phyloP scores from a whole-genome alignment of 2,888 invertebrate genomes.

The Dryomyza anilis region DNA sequence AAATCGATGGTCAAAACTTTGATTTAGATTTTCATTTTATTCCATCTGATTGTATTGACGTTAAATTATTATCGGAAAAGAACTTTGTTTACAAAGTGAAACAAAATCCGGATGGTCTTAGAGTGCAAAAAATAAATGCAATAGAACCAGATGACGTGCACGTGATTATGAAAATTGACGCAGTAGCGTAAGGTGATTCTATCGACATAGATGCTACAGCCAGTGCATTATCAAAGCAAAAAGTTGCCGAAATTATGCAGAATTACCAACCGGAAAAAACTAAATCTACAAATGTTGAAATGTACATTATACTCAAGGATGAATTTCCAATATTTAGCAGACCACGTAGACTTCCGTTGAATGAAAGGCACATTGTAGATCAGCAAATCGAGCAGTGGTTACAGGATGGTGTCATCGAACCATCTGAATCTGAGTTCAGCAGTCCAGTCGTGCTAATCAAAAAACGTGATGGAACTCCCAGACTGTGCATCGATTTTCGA shows the following conservation, averaged over 20 bases:
- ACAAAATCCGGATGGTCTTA: not conserved
- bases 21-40: constrained; percentile 27
- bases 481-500: constrained; percentile 31
- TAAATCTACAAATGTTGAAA: constrained; percentile 37
- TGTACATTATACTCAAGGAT: constrained; percentile 43
- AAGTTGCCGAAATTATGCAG: not conserved
- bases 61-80: constrained; percentile 15
- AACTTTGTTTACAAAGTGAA: constrained; percentile 18
- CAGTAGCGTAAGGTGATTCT: constrained; percentile 16
- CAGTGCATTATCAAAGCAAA: not conserved
- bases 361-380: constrained; percentile 26
- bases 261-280: constrained; percentile 17
- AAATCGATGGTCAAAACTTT: constrained; percentile 15
- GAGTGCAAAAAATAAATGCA: constrained; percentile 8
- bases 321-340: constrained; percentile 17
- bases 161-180: constrained; percentile 12
- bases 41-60: constrained; percentile 13
- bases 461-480: constrained; percentile 36
- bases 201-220: not conserved
- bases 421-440: constrained; percentile 33
- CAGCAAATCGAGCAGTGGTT: constrained; percentile 26
- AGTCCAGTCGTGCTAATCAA: constrained; percentile 37
- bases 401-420: constrained; percentile 26
- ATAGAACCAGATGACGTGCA: not conserved
- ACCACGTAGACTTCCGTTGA: constrained; percentile 14